phyloP scores from a whole-genome alignment of 2,888 invertebrate species.

The Argyra leucocephala region DNA sequence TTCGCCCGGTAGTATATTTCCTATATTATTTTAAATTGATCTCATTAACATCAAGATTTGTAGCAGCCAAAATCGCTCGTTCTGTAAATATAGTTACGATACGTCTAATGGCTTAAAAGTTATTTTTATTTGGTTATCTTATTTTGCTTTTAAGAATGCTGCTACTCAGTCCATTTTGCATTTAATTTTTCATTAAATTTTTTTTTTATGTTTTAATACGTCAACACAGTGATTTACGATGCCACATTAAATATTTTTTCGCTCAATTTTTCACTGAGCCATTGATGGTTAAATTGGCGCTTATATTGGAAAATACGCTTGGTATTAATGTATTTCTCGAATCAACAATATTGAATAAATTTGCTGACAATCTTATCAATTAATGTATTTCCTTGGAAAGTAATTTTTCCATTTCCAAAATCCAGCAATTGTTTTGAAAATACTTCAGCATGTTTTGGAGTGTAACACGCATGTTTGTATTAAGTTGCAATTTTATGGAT shows the following conservation, averaged over 20 bases:
- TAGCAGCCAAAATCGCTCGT: slow-evolving; percentile 13
- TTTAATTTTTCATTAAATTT: too few relatives aligned
- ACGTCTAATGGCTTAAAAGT: too few relatives aligned
- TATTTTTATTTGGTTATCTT: too few relatives aligned
- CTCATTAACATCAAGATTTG: slow-evolving; percentile 14
- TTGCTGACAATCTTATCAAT: slow-evolving; percentile 25
- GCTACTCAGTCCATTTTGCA: too few relatives aligned
- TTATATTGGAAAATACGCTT: slow-evolving; percentile 16
- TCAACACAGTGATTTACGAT: too few relatives aligned
- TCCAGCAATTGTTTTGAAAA: slow-evolving; percentile 21
- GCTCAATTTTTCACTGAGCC: slow-evolving; percentile 15
- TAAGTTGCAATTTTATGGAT: slow-evolving; percentile 21
- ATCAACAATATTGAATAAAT: slow-evolving; percentile 18
- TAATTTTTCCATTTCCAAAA: slow-evolving; percentile 26
- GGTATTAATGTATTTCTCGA: slow-evolving; percentile 18
- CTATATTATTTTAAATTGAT: slow-evolving; percentile 14
- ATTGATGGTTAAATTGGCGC: slow-evolving; percentile 15
- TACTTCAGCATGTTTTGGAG: slow-evolving; percentile 19
- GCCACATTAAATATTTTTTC: too few relatives aligned
- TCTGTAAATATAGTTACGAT: too few relatives aligned
- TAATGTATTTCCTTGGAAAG: slow-evolving; percentile 23
- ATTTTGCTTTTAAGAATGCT: too few relatives aligned
- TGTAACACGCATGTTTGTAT: slow-evolving; percentile 22
- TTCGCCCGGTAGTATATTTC: slow-evolving; percentile 10
- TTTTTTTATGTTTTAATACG: too few relatives aligned